These are phyloP conservation scores for Furcula furcula DNA, from an alignment of 2,888 invertebrate species.

Conservation along the genomic window DNA sequence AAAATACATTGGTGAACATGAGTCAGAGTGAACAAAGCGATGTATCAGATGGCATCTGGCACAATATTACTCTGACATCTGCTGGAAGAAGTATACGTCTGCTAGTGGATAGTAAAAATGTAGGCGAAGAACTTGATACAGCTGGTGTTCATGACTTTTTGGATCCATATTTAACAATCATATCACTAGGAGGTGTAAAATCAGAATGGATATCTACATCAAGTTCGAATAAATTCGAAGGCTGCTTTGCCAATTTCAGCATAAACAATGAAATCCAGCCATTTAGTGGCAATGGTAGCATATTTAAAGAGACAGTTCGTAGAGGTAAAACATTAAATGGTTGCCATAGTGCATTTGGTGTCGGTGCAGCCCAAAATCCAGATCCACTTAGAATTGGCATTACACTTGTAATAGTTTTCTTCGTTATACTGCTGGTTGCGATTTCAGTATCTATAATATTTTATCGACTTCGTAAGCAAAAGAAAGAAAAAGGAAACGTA, in stretches of 20 bases:
- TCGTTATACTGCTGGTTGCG: constrained; percentile 93
- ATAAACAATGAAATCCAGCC: constrained; percentile 95
- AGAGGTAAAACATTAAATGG: constrained; percentile 88
- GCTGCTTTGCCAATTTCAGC: constrained; percentile 94
- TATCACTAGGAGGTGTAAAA: constrained; percentile 90
- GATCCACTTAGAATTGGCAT: constrained; percentile 96
- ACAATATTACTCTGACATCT: constrained; percentile 90
- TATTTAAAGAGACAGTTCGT: constrained; percentile 86
- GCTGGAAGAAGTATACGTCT: constrained; percentile 87
- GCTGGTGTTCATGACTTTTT: constrained; percentile 95
- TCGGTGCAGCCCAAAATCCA: constrained; percentile 89
- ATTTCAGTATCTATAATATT: constrained; percentile 96
- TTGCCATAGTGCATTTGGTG: constrained; percentile 88
- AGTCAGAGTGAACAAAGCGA: constrained; percentile 83
- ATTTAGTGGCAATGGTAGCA: constrained; percentile 92
- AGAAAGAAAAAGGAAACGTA: constrained; percentile 90
- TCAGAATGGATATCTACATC: constrained; percentile 81
- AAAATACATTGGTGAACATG: constrained; percentile 91
- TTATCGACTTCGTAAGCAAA: constrained; percentile 92
- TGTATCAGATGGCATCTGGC: constrained; percentile 93
- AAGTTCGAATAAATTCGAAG: constrained; percentile 87
- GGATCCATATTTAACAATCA: constrained; percentile 92
- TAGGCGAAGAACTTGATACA: constrained; percentile 93
- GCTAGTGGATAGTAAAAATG: constrained; percentile 85
- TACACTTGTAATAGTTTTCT: constrained; percentile 96